Evolutionary conservation across 2,113 vertebrate species (phyloP), one percentile per base, ranked within the genome.

Genomic region (Sinosuthora webbiana): DNA sequence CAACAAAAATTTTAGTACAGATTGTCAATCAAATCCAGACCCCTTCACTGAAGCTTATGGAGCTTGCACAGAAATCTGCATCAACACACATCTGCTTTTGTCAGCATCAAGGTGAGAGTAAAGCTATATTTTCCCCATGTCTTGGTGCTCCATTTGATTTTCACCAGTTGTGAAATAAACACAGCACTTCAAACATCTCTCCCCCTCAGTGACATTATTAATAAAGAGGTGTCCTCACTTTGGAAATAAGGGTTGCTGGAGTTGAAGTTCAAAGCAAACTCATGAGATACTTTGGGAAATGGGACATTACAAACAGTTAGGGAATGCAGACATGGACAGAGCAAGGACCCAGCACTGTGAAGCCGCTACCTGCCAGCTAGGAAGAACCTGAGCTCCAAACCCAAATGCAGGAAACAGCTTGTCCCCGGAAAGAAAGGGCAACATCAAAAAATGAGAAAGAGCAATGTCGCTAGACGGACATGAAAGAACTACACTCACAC

Each of bases 181-280:
- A 13, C 9, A 73, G 6, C 41, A 44, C 23, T 81, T 79, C 44
- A 79, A 94, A 63, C 25, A 50, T 9, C 37, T 33, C 16, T 31
- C 30, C 19, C 30, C 49, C 30, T 69, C 49, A 31, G 21, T 33
- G 28, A 82, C 47, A 68, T 33, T 35, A 78, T 31, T 71, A 37
- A 56, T n/a, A 20, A 89, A 80, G 53, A 89, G 11, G 14, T 73
- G 17, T 82, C 17, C 94, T 96, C 97, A 99, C 99, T 99, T 98
- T 98, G 94, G 91, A 99, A 99, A 42, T 98, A 99, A 6, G 99
- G 99, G 74, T 97, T 99, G 81, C 62, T 97, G 64, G 98, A 97
- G 90, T 99, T 99, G 97, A 99, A 99, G 97, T 99, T 99, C 96
- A 99, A 98, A 64, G 99, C 97, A 95, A 99, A 99, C 95, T 99